Evolutionary conservation across 1,140 invertebrate species (phyloP).

Genomic region (Archivesica marissinica): DNA sequence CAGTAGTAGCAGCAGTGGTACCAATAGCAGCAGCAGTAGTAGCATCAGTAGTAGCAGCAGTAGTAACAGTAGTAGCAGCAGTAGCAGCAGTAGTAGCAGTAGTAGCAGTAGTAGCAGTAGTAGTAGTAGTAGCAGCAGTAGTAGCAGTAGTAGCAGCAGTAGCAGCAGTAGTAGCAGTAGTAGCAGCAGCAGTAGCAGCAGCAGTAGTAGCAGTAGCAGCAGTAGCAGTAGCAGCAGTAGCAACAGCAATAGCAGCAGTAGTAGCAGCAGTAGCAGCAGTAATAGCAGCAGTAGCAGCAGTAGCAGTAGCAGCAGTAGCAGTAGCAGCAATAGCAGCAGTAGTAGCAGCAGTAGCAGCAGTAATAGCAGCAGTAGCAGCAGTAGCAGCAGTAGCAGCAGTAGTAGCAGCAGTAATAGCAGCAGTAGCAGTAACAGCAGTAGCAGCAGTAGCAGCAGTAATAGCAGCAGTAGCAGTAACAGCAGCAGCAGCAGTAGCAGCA

Average conservation of each 20-base stretch:
- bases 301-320: slow-evolving; percentile 1
- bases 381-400: slow-evolving; percentile 26
- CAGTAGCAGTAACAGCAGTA: slow-evolving; percentile 40
- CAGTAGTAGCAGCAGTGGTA: too few species aligned
- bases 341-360: slow-evolving; percentile 33
- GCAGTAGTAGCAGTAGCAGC: neutral
- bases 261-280: slow-evolving; percentile 1
- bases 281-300: slow-evolving; percentile 1
- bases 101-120: slow-evolving; percentile 22
- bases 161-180: slow-evolving; percentile 6
- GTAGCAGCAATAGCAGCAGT: slow-evolving; percentile 26
- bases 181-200: slow-evolving; percentile 9
- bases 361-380: slow-evolving; percentile 8
- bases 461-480: slow-evolving; percentile 22
- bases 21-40: too few species aligned
- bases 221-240: slow-evolving; percentile 16
- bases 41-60: too few species aligned
- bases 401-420: slow-evolving; percentile 30
- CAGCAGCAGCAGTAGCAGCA: slow-evolving; percentile 29
- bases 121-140: slow-evolving; percentile 19
- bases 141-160: neutral
- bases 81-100: slow-evolving; percentile 13
- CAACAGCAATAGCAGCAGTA: neutral
- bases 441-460: slow-evolving; percentile 36
- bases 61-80: slow-evolving; percentile 39